Evolutionary conservation across 2,888 invertebrate genomes (phyloP).

Genomic region (Clitarchus hookeri): DNA sequence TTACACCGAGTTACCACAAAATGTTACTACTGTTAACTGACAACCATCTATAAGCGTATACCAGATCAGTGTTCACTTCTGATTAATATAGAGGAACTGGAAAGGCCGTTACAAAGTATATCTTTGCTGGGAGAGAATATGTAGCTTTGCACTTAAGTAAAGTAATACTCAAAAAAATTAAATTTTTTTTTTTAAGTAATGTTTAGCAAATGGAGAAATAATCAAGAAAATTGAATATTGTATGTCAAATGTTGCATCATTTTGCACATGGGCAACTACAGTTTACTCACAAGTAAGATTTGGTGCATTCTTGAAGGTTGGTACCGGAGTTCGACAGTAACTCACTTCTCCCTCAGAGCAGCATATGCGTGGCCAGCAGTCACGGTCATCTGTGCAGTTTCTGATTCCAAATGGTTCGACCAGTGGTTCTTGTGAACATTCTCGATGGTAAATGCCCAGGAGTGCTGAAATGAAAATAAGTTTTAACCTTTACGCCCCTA

Average conservation of each 20-base stretch:
- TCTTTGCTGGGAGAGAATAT: no score
- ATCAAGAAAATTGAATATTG: not conserved
- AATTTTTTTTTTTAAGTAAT: not conserved
- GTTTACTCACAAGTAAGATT: slow-evolving; percentile 59
- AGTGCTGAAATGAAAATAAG: slow-evolving; percentile 58
- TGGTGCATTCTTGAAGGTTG: slow-evolving; percentile 61
- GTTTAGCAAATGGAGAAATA: not conserved
- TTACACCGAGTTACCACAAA: no score
- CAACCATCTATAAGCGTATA: no score
- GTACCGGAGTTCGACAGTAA: slow-evolving; percentile 73
- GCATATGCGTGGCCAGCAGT: slow-evolving; percentile 77
- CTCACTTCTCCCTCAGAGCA: slow-evolving; percentile 69
- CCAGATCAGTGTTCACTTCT: no score
- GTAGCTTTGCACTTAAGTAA: not conserved
- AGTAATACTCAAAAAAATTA: not conserved
- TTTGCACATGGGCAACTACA: not conserved
- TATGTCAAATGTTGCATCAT: no score
- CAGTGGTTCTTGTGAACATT: slow-evolving; percentile 69
- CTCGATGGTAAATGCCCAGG: slow-evolving; percentile 70
- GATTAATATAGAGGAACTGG: no score
- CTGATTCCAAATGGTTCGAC: slow-evolving; percentile 71
- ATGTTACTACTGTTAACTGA: no score
- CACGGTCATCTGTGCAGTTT: slow-evolving; percentile 68
- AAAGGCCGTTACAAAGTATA: no score
- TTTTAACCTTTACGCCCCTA: no score